Base-by-base conservation (phyloP, 2,113 vertebrate species). In the Thalassoma bifasciatum region DNA sequence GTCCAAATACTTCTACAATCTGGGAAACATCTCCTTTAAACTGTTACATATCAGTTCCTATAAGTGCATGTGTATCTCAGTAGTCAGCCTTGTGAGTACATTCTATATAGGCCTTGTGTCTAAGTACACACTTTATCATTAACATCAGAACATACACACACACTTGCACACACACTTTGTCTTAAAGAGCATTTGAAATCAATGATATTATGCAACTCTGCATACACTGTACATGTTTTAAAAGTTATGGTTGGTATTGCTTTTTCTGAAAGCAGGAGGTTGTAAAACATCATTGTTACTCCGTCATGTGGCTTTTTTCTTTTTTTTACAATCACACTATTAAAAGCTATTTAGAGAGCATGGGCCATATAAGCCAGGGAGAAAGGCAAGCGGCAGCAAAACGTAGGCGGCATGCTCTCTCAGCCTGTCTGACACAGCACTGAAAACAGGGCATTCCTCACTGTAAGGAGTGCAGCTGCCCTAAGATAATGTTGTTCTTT, bases 401-500 rank as follows among this genome's bases (percentile, higher is more conserved):
- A 54, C 2, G 54, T 36, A 62, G 64, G 46, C 30, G 12, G 50
- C 62, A 16, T 34, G 53, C 73, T 22, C 24, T 72, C 60, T 50
- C 13, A 16, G 36, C 52, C 79, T 81, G 46, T 9, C 80, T 77
- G 66, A 75, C 56, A 9, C 77, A 78, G 85, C 78, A 75, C 58
- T 72, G 76, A 71, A 79, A 82, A 62, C 62, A 62, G 63, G 42
- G 54, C 78, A 79, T 82, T 84, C 74, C 73, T 77, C 76, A 17
- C 30, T 37, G 75, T 23, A 12, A 79, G 90, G 86, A 69, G 86
- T 79, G 67, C 63, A 71, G 66, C 73, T 75, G 72, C 83, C 66
- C 72, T 90, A 83, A 88, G 72, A 92, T 86, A 92, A 91, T 94
- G 92, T 94, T 94, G 88, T 93, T 92, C 83, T 94, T 93, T 93